phyloP scores from a whole-genome alignment of 2,888 invertebrate species.

The Acanthosepion pharaonis region DNA sequence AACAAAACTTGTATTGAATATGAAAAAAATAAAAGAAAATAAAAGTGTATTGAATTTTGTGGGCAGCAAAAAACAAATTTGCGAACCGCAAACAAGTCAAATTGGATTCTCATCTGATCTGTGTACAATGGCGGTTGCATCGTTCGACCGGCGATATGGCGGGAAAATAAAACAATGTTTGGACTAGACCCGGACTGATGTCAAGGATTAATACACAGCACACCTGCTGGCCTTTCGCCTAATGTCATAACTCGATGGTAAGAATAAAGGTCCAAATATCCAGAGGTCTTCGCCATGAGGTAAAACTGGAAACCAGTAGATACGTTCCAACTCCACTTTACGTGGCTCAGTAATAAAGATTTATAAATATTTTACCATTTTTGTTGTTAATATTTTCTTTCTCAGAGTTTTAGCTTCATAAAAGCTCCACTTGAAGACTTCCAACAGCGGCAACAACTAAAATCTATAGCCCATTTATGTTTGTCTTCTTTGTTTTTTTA shows the following conservation, averaged over 20 bases:
- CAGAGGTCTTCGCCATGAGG: not conserved
- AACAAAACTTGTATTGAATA: constrained; percentile 33
- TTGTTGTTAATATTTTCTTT: too few species aligned
- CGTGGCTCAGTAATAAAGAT: too few species aligned
- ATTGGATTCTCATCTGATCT: constrained; percentile 33
- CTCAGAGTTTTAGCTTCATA: too few species aligned
- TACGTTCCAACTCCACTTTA: too few species aligned
- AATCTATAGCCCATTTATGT: too few species aligned
- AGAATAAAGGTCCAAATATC: not conserved
- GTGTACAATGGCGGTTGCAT: constrained; percentile 2
- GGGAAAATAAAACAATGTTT: not conserved
- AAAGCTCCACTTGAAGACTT: too few species aligned
- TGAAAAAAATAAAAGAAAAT: not conserved
- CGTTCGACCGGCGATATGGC: not conserved
- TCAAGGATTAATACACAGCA: constrained; percentile 12
- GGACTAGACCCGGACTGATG: constrained; percentile 18
- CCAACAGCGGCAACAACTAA: too few species aligned
- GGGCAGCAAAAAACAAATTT: not conserved
- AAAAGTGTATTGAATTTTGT: not conserved
- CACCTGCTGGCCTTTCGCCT: constrained; percentile 33
- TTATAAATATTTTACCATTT: too few species aligned
- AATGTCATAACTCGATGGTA: not conserved
- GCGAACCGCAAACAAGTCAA: not conserved
- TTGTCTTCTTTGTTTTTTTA: too few species aligned
- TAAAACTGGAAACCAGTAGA: not conserved